Evolutionary conservation across 2,888 invertebrate genomes (phyloP).

Genomic region (Branchellion lobata): DNA sequence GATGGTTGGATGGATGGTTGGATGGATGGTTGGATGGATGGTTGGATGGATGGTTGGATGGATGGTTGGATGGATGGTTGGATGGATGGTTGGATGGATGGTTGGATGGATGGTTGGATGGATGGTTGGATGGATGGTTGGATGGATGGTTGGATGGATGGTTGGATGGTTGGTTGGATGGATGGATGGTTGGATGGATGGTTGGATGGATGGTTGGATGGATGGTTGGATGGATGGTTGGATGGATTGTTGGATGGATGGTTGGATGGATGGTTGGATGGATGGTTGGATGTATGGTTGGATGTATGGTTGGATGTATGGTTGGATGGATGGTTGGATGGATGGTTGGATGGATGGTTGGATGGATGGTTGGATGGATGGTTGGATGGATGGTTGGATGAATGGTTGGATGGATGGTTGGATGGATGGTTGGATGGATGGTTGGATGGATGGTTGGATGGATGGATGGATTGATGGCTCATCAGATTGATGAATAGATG

Average conservation of each 20-base stretch:
- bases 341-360: background rate
- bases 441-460: background rate
- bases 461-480: background rate
- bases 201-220: slow-evolving; percentile 12
- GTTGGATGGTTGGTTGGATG: slow-evolving; percentile 7
- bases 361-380: background rate
- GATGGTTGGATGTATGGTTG: background rate
- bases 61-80: too few species aligned
- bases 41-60: too few species aligned
- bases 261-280: slow-evolving; percentile 28
- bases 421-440: slow-evolving; percentile 12
- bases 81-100: too few species aligned
- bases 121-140: too few species aligned
- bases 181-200: slow-evolving; percentile 22
- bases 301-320: background rate
- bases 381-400: background rate
- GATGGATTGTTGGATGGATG: slow-evolving; percentile 1
- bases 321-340: slow-evolving; percentile 4
- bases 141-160: too few species aligned
- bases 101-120: too few species aligned
- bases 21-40: too few species aligned
- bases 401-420: background rate
- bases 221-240: slow-evolving; percentile 4
- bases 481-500: background rate
- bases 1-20: too few species aligned